Evolutionary conservation across 2,888 invertebrate species (phyloP).

Genomic region (Tetheella fluctuosa): DNA sequence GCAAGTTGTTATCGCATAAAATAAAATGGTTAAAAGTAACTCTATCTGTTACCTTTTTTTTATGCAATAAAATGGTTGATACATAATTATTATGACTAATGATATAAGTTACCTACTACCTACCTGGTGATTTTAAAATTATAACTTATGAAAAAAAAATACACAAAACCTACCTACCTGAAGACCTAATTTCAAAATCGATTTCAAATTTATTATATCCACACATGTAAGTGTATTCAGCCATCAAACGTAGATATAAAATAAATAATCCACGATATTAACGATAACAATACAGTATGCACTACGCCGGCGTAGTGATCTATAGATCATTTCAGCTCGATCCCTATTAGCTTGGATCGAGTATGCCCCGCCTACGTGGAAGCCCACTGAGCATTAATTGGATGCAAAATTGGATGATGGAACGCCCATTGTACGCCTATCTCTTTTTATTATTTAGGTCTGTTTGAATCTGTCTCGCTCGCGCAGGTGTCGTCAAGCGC

Average conservation of each 20-base stretch:
- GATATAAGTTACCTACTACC: not conserved
- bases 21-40: too few relatives aligned
- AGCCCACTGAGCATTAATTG: constrained; percentile 84
- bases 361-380: constrained; percentile 72
- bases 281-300: constrained; percentile 78
- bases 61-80: too few relatives aligned
- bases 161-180: constrained; percentile 38
- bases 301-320: constrained; percentile 67
- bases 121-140: not conserved
- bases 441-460: constrained; percentile 40
- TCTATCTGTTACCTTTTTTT: too few relatives aligned
- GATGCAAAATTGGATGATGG: constrained; percentile 69
- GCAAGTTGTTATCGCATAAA: too few relatives aligned
- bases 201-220: constrained; percentile 55
- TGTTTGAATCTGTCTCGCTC: constrained; percentile 42
- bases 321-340: constrained; percentile 82
- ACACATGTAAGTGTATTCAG: constrained; percentile 69
- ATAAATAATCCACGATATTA: constrained; percentile 76
- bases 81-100: too few relatives aligned
- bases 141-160: constrained; percentile 27
- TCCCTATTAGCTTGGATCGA: constrained; percentile 78
- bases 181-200: constrained; percentile 49
- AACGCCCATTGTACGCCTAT: constrained; percentile 66
- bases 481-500: constrained; percentile 46
- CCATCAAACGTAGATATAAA: constrained; percentile 75